Conservation (phyloP, 2,797 vertebrate species). For the Xenops minutus region DNA sequence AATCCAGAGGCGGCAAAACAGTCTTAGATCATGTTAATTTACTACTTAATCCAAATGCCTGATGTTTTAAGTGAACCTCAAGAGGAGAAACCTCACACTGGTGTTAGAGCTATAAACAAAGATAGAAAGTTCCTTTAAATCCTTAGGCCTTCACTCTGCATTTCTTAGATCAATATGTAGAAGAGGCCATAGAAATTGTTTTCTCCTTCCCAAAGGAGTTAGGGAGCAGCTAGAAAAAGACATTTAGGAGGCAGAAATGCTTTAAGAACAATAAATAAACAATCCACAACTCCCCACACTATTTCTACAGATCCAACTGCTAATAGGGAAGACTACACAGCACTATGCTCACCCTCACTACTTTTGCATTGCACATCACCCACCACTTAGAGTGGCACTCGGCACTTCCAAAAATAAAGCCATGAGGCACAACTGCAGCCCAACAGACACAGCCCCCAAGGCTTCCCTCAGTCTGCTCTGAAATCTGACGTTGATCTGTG, state of each 20-base stretch:
- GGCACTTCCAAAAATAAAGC: not conserved
- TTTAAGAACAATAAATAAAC: not conserved
- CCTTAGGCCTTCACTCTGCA: not conserved
- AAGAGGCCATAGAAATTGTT: not conserved
- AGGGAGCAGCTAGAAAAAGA: not conserved
- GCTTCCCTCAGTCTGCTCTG: not conserved
- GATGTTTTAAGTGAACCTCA: not conserved
- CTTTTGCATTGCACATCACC: not conserved
- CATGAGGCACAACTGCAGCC: not conserved
- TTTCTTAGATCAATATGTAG: not conserved
- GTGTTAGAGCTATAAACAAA: not conserved
- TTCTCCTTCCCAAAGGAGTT: not conserved
- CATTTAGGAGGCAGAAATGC: not conserved
- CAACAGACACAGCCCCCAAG: not conserved
- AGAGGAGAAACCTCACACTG: not conserved
- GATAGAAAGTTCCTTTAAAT: not conserved
- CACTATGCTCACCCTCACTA: not conserved
- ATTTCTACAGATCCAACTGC: not conserved
- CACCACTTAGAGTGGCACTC: not conserved
- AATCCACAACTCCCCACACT: accelerated
- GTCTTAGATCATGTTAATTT: not conserved
- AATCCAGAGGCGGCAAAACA: not conserved
- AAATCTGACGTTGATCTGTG: not conserved
- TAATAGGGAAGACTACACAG: not conserved
- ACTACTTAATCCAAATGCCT: not conserved